phyloP scores from a whole-genome alignment of 2,888 invertebrate genomes.

The Caenorhabditis sp. region DNA sequence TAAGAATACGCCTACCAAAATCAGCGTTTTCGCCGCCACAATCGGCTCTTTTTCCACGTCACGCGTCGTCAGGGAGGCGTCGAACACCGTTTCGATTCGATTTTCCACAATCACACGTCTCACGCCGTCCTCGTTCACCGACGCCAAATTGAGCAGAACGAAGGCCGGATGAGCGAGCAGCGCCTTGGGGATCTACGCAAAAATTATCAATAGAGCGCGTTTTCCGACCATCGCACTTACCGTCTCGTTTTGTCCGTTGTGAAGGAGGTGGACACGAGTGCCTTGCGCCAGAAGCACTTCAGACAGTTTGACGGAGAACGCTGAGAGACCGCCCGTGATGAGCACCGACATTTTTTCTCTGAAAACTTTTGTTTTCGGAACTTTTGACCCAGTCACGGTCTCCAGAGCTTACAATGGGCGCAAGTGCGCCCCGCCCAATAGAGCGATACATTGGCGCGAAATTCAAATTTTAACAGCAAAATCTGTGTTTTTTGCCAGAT shows the following conservation, averaged over 20 bases:
- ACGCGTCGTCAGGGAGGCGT: conserved; percentile 27
- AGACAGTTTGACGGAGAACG: conserved; percentile 29
- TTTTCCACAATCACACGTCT: conserved; percentile 1
- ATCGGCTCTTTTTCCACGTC: conserved; percentile 18
- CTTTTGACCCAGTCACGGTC: no score
- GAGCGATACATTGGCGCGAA: no score
- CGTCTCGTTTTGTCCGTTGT: conserved; percentile 7
- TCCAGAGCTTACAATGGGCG: no score
- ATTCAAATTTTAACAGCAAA: no score
- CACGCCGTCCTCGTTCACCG: conserved; percentile 35
- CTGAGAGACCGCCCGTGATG: conserved; percentile 38
- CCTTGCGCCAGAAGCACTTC: conserved; percentile 14
- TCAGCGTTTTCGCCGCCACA: conserved; percentile 16
- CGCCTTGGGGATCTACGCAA: conserved; percentile 10
- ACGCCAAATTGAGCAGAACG: conserved; percentile 10
- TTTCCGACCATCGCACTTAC: conserved; percentile 6
- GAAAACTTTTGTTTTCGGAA: no score
- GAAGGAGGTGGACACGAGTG: conserved; percentile 17
- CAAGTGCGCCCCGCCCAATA: no score
- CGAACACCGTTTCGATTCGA: conserved; percentile 24
- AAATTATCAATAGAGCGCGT: background rate
- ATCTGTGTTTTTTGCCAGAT: no score
- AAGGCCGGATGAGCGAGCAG: conserved; percentile 1
- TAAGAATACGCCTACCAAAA: conserved; percentile 25
- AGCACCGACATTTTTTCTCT: conserved; percentile 28